Base-by-base conservation (phyloP, 2,888 invertebrate genomes). In the Emmelina monodactyla region DNA sequence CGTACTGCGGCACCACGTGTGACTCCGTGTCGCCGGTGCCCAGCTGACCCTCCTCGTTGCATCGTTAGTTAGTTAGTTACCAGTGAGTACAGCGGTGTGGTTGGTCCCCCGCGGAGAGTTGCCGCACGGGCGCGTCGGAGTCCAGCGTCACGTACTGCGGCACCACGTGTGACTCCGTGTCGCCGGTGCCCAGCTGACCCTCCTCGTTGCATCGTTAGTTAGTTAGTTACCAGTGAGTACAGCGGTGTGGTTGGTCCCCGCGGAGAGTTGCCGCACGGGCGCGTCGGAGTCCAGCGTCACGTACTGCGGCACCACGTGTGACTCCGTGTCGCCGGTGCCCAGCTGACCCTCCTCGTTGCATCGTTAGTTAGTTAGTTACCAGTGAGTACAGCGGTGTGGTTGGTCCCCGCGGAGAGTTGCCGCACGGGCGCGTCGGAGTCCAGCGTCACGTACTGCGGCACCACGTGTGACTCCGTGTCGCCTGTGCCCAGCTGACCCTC, bases 181-280 rank as follows among this genome's bases (percentile, higher is more conserved):
- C 76, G 0, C 83, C 84, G 0, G 83, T 75, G 1, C 86, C 86
- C 2, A 86, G 65, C 51, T 87, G 88, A 0, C 88, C 87, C 49
- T 88, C 88, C 42, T 84, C 83, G 49, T 88, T 87, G 49, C 84
- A 84, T 2, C 89, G n/a, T n/a, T n/a, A n/a, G n/a, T n/a, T n/a
- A n/a, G n/a, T n/a, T n/a, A n/a, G n/a, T n/a, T n/a, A n/a, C n/a
- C 84, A 45, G 85, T 84, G 6, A 87, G 71, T 40, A 83, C 72
- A 1, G 82, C 82, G 2, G 85, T 84, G 57, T 88, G 87, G 49
- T 87, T 84, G 46, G 85, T 85, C 11, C 88, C 88, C 4, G 87
- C 87, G 0, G 85, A 79, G 19, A 88, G 68, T 58, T 85, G 82
- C 6, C 63, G 51, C 29, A 84, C 59, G 1, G 60, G 59, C 2